These are phyloP conservation scores for Thumatha senex DNA, from an alignment of 2,888 invertebrate species.

Conservation along the genomic window DNA sequence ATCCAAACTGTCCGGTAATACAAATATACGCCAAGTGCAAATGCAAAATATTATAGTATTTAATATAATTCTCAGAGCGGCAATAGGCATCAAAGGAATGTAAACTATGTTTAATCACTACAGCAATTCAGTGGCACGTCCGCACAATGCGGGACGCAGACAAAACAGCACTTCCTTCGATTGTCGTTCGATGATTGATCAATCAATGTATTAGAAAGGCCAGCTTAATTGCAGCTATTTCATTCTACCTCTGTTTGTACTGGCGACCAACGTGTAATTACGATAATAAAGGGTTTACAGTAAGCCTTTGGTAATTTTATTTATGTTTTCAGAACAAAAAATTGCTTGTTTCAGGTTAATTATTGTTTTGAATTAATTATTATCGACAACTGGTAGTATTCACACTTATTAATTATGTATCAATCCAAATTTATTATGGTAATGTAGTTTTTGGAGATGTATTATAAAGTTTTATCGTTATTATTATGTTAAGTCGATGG, in stretches of 20 bases:
- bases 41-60: too few relatives aligned
- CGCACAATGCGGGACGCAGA: slow-evolving; percentile 58
- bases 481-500: too few relatives aligned
- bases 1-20: too few relatives aligned
- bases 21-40: too few relatives aligned
- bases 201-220: slow-evolving; percentile 79
- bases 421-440: too few relatives aligned
- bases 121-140: slow-evolving; percentile 56
- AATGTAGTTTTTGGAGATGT: too few relatives aligned
- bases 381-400: too few relatives aligned
- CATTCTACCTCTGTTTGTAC: slow-evolving; percentile 70
- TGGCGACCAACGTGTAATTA: slow-evolving; percentile 56
- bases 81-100: slow-evolving; percentile 8
- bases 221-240: slow-evolving; percentile 74
- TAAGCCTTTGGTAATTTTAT: slow-evolving; percentile 12
- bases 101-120: slow-evolving; percentile 34
- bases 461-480: too few relatives aligned
- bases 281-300: slow-evolving; percentile 37
- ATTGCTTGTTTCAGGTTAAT: neutral
- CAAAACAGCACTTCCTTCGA: slow-evolving; percentile 71
- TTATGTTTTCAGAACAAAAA: neutral
- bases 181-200: slow-evolving; percentile 78
- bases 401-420: too few relatives aligned
- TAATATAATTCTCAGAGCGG: too few relatives aligned
- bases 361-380: neutral